Evolutionary conservation across 2,113 vertebrate species (phyloP).

Genomic region (Callipepla californica): DNA sequence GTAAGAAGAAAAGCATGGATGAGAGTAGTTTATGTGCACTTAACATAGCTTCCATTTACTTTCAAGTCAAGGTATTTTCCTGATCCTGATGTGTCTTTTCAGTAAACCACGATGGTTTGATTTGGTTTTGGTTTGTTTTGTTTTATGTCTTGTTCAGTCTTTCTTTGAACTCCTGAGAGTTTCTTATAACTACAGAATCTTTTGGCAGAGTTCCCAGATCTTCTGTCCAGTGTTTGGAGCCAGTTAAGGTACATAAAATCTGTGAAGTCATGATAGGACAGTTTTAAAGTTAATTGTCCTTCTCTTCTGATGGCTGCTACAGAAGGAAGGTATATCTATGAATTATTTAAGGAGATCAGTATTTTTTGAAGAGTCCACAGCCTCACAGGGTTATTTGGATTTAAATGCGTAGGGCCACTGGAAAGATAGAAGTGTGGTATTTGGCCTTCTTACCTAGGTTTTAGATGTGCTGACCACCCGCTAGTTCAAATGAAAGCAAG

Average conservation of each 20-base stretch:
- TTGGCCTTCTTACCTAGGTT: not conserved
- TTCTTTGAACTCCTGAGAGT: not conserved
- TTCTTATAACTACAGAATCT: not conserved
- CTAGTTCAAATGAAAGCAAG: not conserved
- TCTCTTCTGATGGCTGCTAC: not conserved
- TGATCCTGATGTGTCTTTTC: not conserved
- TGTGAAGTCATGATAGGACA: not conserved
- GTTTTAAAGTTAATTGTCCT: not conserved
- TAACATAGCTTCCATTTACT: not conserved
- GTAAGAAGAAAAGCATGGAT: not conserved
- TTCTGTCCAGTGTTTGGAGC: not conserved
- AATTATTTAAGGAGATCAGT: not conserved
- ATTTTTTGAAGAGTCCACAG: not conserved
- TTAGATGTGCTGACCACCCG: not conserved
- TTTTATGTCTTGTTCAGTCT: not conserved
- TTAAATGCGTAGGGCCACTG: not conserved
- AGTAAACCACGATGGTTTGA: not conserved
- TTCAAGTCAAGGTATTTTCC: not conserved
- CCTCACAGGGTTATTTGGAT: not conserved
- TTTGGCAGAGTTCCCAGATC: not conserved
- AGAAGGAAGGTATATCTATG: not conserved
- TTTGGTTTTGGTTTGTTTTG: not conserved
- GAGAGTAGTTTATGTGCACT: not conserved
- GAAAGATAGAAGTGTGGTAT: not conserved
- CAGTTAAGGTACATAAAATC: not conserved